Evolutionary conservation across 2,797 vertebrate species (phyloP), one percentile per base, ranked within the genome.

Genomic region (Lagocephalus sceleratus): DNA sequence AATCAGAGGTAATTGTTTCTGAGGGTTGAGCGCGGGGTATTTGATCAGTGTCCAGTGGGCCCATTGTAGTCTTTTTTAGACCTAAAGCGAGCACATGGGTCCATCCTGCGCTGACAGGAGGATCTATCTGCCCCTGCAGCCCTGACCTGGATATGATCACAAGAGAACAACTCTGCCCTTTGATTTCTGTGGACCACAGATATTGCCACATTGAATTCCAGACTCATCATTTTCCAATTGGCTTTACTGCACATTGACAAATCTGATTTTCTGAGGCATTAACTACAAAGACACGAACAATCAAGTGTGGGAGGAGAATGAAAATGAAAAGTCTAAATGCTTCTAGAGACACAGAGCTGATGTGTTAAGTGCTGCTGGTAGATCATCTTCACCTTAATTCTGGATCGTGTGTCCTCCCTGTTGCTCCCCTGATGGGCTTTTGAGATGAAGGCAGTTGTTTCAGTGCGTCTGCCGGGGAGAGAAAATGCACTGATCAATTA

Each of bases 401-500:
- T 73, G 26, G 43, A 38, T 56, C 54, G 62, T 60, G 54, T 51
- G 49, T 62, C 48, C 10, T 73, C 57, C 73, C 57, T 17, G 45
- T 49, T 63, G 47, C 61, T 57, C 49, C 40, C 35, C 55, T 69
- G 65, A 81, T 76, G 76, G 54, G 71, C 69, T 62, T 67, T 55
- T 59, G 49, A 62, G 58, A 72, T 44, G 63, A 57, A 85, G 71
- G 69, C 74, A 62, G 65, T 84, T 72, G 66, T 81, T 75, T 76
- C 60, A 60, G 64, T 25, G 54, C 54, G 55, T 66, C 74, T 82
- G 68, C 55, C 54, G 75, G 63, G 57, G 59, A 79, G 75, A 66
- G 76, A 73, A 85, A 87, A 79, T 6, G 51, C 32, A 64, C 61
- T 82, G 73, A 89, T 90, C 72, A 90, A 91, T 91, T 90, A 91